Evolutionary conservation across 2,888 invertebrate genomes (phyloP).

Genomic region (Calliphora vomitoria): DNA sequence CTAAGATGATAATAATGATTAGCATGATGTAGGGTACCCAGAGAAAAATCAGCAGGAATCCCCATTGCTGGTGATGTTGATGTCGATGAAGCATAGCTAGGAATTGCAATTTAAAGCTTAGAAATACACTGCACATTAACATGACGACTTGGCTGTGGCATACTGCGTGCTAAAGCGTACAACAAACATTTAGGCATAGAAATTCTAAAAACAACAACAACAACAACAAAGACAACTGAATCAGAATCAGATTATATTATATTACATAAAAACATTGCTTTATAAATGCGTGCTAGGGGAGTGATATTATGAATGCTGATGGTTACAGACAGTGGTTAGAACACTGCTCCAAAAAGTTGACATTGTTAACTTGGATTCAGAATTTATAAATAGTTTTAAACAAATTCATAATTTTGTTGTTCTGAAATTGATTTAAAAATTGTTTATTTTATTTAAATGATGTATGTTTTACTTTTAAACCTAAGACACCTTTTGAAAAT

Average conservation of each 20-base stretch:
- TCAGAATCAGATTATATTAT: conserved; percentile 67
- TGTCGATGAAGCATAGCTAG: conserved; percentile 58
- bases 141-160: conserved; percentile 32
- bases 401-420: too few relatives aligned
- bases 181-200: conserved; percentile 68
- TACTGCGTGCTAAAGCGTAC: conserved; percentile 74
- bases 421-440: too few relatives aligned
- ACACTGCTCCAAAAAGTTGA: too few relatives aligned
- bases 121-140: conserved; percentile 51
- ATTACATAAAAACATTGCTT: conserved; percentile 63
- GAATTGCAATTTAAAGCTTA: conserved; percentile 65
- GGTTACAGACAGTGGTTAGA: conserved; percentile 53
- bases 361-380: too few relatives aligned
- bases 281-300: conserved; percentile 66
- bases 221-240: conserved; percentile 36
- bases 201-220: conserved; percentile 23
- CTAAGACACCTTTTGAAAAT: too few relatives aligned
- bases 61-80: conserved; percentile 8
- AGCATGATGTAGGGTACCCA: conserved; percentile 38
- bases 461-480: too few relatives aligned
- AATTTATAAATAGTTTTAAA: too few relatives aligned
- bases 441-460: too few relatives aligned
- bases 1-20: conserved; percentile 1
- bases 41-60: background rate
- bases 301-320: conserved; percentile 40